Conservation (phyloP, 2,113 vertebrate species). For the Erinaceus europaeus region DNA sequence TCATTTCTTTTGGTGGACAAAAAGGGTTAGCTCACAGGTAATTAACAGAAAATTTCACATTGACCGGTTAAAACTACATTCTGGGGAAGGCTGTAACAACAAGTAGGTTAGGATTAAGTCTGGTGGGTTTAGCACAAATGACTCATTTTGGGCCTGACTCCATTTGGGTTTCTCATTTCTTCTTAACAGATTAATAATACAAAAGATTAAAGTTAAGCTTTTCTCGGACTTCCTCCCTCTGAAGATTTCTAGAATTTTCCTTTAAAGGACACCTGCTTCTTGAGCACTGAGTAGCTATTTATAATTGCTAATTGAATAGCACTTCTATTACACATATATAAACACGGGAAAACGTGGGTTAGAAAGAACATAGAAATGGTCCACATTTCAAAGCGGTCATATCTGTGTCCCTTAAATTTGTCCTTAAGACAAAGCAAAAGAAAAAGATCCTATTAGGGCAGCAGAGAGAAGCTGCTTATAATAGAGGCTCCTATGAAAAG, state of each 20-base stretch:
- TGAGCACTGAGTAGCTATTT: constrained; percentile 22
- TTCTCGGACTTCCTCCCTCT: not conserved
- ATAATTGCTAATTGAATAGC: constrained; percentile 12
- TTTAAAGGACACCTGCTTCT: constrained; percentile 7
- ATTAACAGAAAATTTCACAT: not conserved
- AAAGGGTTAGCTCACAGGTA: not conserved
- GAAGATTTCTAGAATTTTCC: not conserved
- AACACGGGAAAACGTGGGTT: not conserved
- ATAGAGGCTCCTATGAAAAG: not conserved
- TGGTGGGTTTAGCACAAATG: not conserved
- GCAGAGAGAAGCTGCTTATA: not conserved
- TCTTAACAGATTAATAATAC: not conserved
- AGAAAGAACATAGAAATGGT: not conserved
- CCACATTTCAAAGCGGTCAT: not conserved
- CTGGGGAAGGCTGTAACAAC: no score
- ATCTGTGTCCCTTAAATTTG: not conserved
- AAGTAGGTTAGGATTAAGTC: not conserved
- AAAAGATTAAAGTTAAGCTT: constrained; percentile 23
- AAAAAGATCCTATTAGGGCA: not conserved
- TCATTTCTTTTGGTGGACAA: not conserved
- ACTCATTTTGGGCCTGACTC: not conserved
- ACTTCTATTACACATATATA: constrained; percentile 3
- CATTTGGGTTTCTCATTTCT: no score
- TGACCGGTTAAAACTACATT: not conserved
- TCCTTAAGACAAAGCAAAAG: not conserved